Percentiles rank a stretch among this genome's conserved stretches.
These are phyloP conservation scores for Muscicapa striata DNA, from an alignment of 2,797 vertebrate genomes.

Conservation along the genomic window DNA sequence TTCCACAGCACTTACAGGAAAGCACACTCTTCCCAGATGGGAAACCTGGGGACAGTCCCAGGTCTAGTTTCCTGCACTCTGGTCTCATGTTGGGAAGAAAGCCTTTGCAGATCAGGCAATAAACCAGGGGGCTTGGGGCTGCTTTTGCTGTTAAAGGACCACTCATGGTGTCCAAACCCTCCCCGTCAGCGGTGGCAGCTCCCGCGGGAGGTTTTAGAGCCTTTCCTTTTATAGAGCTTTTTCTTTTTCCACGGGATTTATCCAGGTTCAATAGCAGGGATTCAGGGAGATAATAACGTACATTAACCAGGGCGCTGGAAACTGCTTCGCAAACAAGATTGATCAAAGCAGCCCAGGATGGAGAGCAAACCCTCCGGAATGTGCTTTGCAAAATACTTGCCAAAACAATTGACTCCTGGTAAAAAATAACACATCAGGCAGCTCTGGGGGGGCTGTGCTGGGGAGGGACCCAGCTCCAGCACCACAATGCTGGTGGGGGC, in stretches of 20 bases:
- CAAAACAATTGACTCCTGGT: slow-evolving; percentile 3
- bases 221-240: slow-evolving; percentile 21
- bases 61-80: background rate
- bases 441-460: fast-evolving
- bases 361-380: background rate
- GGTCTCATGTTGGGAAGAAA: background rate
- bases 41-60: background rate
- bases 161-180: background rate
- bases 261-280: slow-evolving; percentile 46
- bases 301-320: slow-evolving; percentile 17
- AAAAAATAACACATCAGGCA: background rate
- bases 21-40: background rate
- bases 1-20: background rate
- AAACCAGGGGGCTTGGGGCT: background rate
- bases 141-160: background rate
- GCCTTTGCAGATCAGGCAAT: background rate
- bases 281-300: slow-evolving; percentile 38
- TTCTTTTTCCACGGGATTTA: slow-evolving; percentile 1
- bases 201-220: background rate
- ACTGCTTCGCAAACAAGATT: slow-evolving; percentile 37
- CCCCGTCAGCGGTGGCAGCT: background rate
- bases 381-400: slow-evolving; percentile 16
- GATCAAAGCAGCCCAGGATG: slow-evolving; percentile 44
- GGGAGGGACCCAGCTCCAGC: background rate
- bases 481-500: background rate